Conservation (phyloP, 2,113 vertebrate species). For the Saguinus imperator region DNA sequence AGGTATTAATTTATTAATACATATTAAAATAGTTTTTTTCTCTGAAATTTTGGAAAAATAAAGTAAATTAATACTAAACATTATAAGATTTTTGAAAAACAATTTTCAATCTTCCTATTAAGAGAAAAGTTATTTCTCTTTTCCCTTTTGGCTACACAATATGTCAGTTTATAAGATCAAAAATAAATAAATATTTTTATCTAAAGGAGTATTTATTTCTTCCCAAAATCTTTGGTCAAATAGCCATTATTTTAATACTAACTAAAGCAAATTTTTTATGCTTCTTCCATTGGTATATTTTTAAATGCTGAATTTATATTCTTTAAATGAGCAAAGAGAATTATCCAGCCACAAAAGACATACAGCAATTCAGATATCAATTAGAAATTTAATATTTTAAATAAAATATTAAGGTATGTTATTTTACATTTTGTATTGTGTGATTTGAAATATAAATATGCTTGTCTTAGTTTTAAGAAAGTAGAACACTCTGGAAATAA, state of each 20-base stretch:
- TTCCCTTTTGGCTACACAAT: neutral
- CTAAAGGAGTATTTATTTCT: neutral
- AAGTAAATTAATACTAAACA: neutral
- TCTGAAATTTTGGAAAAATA: neutral
- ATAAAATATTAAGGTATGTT: slow-evolving; percentile 43
- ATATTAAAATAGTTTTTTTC: neutral
- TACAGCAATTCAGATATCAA: neutral
- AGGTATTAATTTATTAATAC: neutral
- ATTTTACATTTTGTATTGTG: slow-evolving; percentile 10
- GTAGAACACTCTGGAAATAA: neutral
- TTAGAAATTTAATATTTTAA: slow-evolving; percentile 60
- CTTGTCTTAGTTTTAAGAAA: neutral
- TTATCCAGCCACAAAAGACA: slow-evolving; percentile 39
- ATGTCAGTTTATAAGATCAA: slow-evolving; percentile 17
- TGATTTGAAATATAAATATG: slow-evolving; percentile 56
- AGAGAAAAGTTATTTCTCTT: neutral
- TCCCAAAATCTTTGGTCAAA: neutral
- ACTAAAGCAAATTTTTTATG: slow-evolving; percentile 24
- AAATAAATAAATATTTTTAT: neutral
- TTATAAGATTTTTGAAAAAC: neutral
- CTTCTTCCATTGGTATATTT: neutral
- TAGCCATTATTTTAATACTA: slow-evolving; percentile 46
- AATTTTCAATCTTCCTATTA: neutral
- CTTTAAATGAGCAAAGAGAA: slow-evolving; percentile 60
- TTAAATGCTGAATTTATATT: slow-evolving; percentile 44